phyloP scores from a whole-genome alignment of 2,888 invertebrate species.

The Trisateles emortualis region DNA sequence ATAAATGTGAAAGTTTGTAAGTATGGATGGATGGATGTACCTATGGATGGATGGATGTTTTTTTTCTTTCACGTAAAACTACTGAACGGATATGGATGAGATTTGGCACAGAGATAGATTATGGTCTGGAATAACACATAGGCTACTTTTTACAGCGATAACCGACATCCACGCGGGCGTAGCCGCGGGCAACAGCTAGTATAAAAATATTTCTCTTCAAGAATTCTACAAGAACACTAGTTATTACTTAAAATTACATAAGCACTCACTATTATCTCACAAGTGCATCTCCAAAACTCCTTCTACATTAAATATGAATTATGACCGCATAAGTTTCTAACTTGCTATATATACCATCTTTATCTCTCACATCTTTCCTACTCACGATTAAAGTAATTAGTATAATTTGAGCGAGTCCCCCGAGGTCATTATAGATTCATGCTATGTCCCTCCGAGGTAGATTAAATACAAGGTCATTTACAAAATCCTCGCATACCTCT shows the following conservation, averaged over 20 bases:
- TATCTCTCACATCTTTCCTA: slow-evolving; percentile 16
- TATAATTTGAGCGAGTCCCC: slow-evolving; percentile 35
- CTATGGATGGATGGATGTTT: no score
- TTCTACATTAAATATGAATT: slow-evolving; percentile 9
- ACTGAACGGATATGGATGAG: no score
- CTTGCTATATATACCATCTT: slow-evolving; percentile 4
- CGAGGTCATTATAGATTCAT: slow-evolving; percentile 46
- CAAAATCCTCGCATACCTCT: slow-evolving; percentile 20
- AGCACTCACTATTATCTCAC: neutral
- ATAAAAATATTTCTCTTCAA: no score
- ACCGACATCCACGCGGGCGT: no score
- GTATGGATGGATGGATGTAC: no score
- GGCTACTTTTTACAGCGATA: no score
- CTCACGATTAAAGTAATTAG: slow-evolving; percentile 36
- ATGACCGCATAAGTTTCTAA: slow-evolving; percentile 7
- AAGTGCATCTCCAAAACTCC: slow-evolving; percentile 1
- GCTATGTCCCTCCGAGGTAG: slow-evolving; percentile 23
- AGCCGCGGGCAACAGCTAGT: no score
- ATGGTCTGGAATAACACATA: no score
- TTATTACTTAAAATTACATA: neutral
- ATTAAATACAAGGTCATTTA: slow-evolving; percentile 32
- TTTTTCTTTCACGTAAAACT: no score
- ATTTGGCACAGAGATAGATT: no score
- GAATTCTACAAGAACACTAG: no score
- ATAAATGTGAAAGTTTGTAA: no score